These are phyloP conservation scores for Pandemis cinnamomeana DNA, from an alignment of 2,888 invertebrate genomes.

Conservation along the genomic window DNA sequence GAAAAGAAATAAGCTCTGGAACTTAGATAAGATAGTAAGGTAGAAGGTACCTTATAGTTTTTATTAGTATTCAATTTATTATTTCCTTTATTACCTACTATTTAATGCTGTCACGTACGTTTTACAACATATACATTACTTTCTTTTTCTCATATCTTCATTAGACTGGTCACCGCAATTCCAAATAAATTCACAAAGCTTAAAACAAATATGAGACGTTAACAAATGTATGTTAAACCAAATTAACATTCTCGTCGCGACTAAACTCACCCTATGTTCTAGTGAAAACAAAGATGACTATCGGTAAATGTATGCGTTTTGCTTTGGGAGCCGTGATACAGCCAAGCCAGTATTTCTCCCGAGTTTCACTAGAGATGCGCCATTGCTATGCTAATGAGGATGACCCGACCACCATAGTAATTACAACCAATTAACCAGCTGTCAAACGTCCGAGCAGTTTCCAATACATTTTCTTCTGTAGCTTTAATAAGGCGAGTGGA, in stretches of 20 bases:
- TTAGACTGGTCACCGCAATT: not conserved
- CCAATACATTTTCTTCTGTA: slow-evolving; percentile 1
- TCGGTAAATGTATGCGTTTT: slow-evolving; percentile 28
- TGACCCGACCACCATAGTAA: slow-evolving; percentile 24
- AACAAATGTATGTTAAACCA: not conserved
- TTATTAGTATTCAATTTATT: too few relatives aligned
- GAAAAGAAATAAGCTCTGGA: too few relatives aligned
- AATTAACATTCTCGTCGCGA: not conserved
- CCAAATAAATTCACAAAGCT: not conserved
- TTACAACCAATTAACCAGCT: slow-evolving; percentile 29
- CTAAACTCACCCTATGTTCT: slow-evolving; percentile 24
- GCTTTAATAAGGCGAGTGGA: not conserved
- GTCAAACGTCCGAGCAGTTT: slow-evolving; percentile 5
- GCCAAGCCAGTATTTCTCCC: slow-evolving; percentile 26
- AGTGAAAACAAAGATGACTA: slow-evolving; percentile 36
- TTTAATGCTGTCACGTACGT: too few relatives aligned
- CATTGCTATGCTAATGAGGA: slow-evolving; percentile 39
- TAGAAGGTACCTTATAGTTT: too few relatives aligned
- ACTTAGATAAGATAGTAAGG: too few relatives aligned
- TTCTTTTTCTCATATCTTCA: not conserved
- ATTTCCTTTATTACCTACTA: too few relatives aligned
- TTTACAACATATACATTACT: too few relatives aligned
- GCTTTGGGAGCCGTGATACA: slow-evolving; percentile 29
- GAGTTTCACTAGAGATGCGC: slow-evolving; percentile 41
- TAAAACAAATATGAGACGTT: not conserved